Base-by-base conservation (phyloP, 1,140 invertebrate genomes). In the Trialeurodes vaporariorum region DNA sequence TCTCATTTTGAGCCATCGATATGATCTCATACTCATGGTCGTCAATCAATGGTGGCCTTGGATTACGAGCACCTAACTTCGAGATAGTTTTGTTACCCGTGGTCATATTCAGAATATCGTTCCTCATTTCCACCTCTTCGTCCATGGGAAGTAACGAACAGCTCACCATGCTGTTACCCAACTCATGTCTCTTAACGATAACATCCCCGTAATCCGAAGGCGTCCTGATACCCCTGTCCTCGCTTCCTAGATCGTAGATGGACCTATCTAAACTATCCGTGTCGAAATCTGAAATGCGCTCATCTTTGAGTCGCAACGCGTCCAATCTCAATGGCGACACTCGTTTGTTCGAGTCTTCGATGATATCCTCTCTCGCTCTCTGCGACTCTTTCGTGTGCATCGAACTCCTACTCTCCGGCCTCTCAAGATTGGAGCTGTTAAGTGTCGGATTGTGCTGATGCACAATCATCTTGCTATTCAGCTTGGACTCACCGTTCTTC, bases 191-290 rank as follows among this genome's bases (percentile, higher is more conserved):
- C 2, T 25, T 21, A 13, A 24, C 49, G 1, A 34, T 25, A 25
- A 34, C 27, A 2, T 22, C 25, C 2, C 67, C 77, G 72, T 84
- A 86, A 23, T 89, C 85, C 0, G 84, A 83, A 0, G 86, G 84
- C 11, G 83, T 84, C 2, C 81, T 81, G 11, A 71, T 65, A 25
- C 74, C 73, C 27, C 69, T 64, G 17, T 74, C 25, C 69, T 74
- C 63, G 74, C 79, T 79, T 72, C 81, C 83, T 5, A 49, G 63
- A 12, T 68, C 34, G 21, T 67, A 61, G 65, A 67, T 62, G 1
- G 81, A 76, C 70, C 87, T 82, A 77, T 92, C 89, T 64, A 91
- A 77, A 76, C 90, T 92, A 70, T 92, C 90, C 0, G 87, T 85
- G 73, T 92, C 66, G 2, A 66, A 63, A 9, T 70, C 59, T 34